These are phyloP conservation scores for Habroteleia sp. DNA, from an alignment of 2,888 invertebrate genomes.

Conservation along the genomic window DNA sequence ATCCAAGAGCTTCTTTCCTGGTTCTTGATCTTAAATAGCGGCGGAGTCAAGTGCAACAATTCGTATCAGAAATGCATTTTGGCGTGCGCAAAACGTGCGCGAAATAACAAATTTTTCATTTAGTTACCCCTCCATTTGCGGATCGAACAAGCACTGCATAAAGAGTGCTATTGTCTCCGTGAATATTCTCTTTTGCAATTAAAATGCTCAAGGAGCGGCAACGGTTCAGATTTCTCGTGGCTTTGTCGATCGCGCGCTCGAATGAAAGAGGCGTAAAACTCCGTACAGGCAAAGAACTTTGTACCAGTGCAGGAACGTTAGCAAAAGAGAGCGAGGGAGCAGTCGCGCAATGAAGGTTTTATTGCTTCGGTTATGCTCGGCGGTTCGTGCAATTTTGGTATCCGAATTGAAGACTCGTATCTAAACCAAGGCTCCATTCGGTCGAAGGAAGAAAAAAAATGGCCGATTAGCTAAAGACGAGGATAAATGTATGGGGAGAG, in stretches of 20 bases:
- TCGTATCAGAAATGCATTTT: slow-evolving; percentile 12
- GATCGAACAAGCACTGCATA: slow-evolving; percentile 22
- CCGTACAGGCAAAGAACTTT: slow-evolving; percentile 36
- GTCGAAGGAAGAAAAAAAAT: slow-evolving; percentile 52
- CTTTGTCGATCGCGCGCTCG: slow-evolving; percentile 38
- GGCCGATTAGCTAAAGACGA: not conserved
- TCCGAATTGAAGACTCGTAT: slow-evolving; percentile 72
- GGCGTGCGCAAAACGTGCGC: slow-evolving; percentile 26
- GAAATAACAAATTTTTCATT: slow-evolving; percentile 55
- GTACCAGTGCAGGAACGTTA: slow-evolving; percentile 20
- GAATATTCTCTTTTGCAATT: slow-evolving; percentile 57
- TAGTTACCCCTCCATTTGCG: slow-evolving; percentile 32
- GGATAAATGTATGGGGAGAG: not conserved
- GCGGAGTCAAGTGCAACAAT: not conserved
- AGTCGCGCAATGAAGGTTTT: slow-evolving; percentile 69
- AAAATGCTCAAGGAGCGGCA: slow-evolving; percentile 42
- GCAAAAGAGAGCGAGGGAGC: slow-evolving; percentile 36
- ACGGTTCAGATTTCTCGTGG: slow-evolving; percentile 35
- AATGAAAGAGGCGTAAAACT: slow-evolving; percentile 52
- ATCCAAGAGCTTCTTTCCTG: not conserved
- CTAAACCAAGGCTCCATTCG: slow-evolving; percentile 68
- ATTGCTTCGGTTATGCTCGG: slow-evolving; percentile 67
- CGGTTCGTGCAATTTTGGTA: slow-evolving; percentile 70
- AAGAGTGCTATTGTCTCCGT: slow-evolving; percentile 47
- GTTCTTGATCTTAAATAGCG: slow-evolving; percentile 2